Conservation (phyloP, 2,797 vertebrate genomes). For the Rallus crepitans region DNA sequence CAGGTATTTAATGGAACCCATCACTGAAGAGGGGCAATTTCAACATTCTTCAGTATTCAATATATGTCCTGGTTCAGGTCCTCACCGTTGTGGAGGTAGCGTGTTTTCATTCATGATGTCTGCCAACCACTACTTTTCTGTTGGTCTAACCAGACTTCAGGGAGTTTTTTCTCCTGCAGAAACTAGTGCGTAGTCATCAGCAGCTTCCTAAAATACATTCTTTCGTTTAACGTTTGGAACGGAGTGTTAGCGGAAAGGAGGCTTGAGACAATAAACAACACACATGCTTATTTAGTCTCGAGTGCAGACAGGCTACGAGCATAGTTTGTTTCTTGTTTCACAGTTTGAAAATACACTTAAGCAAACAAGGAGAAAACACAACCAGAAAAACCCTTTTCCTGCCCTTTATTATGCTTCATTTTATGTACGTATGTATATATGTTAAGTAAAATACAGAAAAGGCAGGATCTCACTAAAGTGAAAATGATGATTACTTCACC, state of each 20-base stretch:
- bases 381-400: neutral
- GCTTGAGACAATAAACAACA: neutral
- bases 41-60: neutral
- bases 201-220: neutral
- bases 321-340: neutral
- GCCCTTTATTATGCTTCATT: neutral
- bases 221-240: neutral
- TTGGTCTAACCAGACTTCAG: neutral
- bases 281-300: neutral
- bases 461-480: neutral
- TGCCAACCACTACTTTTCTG: neutral
- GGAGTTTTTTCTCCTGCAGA: neutral
- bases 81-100: neutral
- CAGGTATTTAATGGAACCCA: neutral
- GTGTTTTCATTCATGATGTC: neutral
- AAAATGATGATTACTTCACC: conserved; percentile 44
- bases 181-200: neutral
- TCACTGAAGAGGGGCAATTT: neutral
- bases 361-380: neutral
- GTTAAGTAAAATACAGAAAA: conserved; percentile 23
- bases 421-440: neutral
- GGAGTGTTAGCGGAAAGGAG: neutral
- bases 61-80: neutral
- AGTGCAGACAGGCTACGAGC: neutral
- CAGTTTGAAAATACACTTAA: neutral